phyloP scores from a whole-genome alignment of 2,113 vertebrate genomes.

The Siphamia tubifer region DNA sequence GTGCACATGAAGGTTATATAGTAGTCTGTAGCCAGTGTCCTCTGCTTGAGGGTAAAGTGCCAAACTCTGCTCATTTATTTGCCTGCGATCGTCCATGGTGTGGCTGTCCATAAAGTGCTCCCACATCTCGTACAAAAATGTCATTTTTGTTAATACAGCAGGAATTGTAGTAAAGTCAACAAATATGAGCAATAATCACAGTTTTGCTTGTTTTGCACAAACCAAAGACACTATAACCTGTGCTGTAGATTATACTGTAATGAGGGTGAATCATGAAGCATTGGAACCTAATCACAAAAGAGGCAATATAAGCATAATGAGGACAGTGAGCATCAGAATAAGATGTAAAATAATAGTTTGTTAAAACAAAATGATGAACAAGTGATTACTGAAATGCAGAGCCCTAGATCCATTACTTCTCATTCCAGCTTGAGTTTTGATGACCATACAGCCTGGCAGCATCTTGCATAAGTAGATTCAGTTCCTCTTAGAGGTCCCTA shows the following conservation, averaged over 20 bases:
- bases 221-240: neutral
- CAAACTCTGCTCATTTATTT: neutral
- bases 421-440: slow-evolving; percentile 1
- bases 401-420: neutral
- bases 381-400: neutral
- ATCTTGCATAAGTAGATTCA: slow-evolving; percentile 36
- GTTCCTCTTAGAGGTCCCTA: slow-evolving; percentile 20
- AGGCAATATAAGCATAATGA: neutral
- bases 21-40: slow-evolving; percentile 1
- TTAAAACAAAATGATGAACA: neutral
- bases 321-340: neutral
- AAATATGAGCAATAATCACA: neutral
- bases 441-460: neutral
- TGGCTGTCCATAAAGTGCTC: neutral
- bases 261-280: neutral
- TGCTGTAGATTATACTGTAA: neutral
- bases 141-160: too few species aligned
- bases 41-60: slow-evolving; percentile 39
- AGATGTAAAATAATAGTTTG: neutral
- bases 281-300: neutral
- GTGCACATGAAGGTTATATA: slow-evolving; percentile 23
- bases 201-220: neutral
- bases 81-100: neutral
- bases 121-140: neutral
- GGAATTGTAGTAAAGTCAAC: too few species aligned